A percentile compares a stretch with the other conserved stretches of the same genome.
Evolutionary conservation across 2,888 invertebrate species (phyloP).

Genomic region (Antheraea assamensis): DNA sequence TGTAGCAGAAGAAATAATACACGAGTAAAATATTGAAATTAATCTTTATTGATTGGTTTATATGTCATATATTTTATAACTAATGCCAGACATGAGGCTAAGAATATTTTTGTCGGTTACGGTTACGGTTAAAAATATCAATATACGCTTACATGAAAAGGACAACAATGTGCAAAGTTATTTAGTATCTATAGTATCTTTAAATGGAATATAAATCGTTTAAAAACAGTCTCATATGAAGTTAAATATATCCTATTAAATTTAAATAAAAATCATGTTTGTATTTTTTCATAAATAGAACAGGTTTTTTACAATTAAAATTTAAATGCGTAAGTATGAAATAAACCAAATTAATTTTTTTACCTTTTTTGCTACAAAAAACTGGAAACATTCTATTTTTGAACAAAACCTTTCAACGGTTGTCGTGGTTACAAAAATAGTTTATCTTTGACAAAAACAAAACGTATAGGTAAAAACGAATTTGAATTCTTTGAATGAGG

Average conservation of each 20-base stretch:
- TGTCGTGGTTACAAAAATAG: slow-evolving; percentile 32
- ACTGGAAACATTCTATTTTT: background rate
- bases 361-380: background rate
- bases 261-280: too few species aligned
- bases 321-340: background rate
- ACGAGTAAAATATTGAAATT: too few species aligned
- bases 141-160: background rate
- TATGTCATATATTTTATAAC: background rate
- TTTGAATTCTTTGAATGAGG: background rate
- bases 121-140: background rate
- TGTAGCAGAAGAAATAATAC: too few species aligned
- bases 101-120: background rate
- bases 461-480: background rate
- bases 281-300: too few species aligned
- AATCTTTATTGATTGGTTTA: too few species aligned
- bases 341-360: background rate
- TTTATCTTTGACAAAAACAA: background rate
- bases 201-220: background rate
- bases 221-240: too few species aligned
- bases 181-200: too few species aligned
- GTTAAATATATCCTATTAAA: too few species aligned
- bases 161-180: background rate
- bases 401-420: slow-evolving; percentile 31
- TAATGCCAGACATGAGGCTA: background rate
- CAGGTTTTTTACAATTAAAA: too few species aligned